Evolutionary conservation across 2,888 invertebrate genomes (phyloP), one percentile per base, ranked within the genome.

Genomic region (Scaptodrosophila latifasciaeformis): DNA sequence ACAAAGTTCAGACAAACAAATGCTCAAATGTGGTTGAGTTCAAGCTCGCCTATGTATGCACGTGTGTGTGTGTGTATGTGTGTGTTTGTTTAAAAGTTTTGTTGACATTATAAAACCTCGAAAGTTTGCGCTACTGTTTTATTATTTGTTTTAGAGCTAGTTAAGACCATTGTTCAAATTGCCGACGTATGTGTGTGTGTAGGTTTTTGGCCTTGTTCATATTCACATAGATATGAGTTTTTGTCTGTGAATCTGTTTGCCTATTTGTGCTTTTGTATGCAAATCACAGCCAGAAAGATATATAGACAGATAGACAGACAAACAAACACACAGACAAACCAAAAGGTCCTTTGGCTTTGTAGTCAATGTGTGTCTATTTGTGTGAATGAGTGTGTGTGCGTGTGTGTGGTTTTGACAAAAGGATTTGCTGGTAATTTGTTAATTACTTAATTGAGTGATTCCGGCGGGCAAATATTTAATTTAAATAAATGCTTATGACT

Each of bases 111-210:
- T 49, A 63, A 72, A 79, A 69, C 80, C 80, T 59, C 74, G 67
- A 63, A 74, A 75, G 77, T 75, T 79, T 76, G 65, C 77, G 59
- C 58, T 65, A 51, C 50, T 59, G 59, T 65, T 64, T 67, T 69
- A 76, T 72, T 75, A 75, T 79, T 79, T 75, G 77, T 57, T 79
- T 70, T 77, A 71, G 59, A 72, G 77, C 74, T 75, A 77, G 77
- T 75, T 79, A 72, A 62, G 77, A 52, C 65, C 65, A 75, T 75
- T 75, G 77, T 79, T 71, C 55, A 57, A 70, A 76, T 69, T 65
- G 62, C 62, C 50, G 45, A 46, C 49, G 53, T 63, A 56, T 63
- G 61, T 59, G 48, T 30, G 29, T 43, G 21, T 34, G 35, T 27
- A 12, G n/a, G 39, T 40, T n/a, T 39, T 15, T 10, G 15, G 15